Base-by-base conservation (phyloP, 2,888 invertebrate species). In the Leptinotarsa haldemani region DNA sequence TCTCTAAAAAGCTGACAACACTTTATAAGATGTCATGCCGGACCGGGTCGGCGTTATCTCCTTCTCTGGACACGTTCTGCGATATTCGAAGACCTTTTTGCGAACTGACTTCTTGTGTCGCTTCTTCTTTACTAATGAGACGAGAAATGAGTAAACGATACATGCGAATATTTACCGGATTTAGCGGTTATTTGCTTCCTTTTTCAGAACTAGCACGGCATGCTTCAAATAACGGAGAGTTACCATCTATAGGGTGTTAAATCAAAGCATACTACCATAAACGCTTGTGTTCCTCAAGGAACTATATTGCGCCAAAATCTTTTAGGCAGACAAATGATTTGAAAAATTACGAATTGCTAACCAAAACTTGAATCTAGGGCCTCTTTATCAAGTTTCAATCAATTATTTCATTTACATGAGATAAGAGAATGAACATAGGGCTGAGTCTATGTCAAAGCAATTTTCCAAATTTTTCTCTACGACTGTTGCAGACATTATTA, bases 21-120 rank as follows among this genome's bases (percentile, higher is more conserved):
- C 82, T 82, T 82, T 82, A 82, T 81, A 82, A 80, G 82, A 82
- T 82, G 82, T 81, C 82, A 80, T 47, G 56, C 80, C 77, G 80
- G 79, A 75, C 73, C 80, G 74, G 76, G 73, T 73, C 69, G 69
- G 77, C 77, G 77, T 79, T 79, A 78, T 80, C 78, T 81, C 75
- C 74, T 77, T 79, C 76, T 74, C 73, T 71, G 77, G 79, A 77
- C 79, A 79, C 79, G 80, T 80, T 61, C 16, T 61, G 61, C 25
- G 61, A 61, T 61, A 30, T 61, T 74, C 78, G 74, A 71, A 68
- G 67, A 67, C 71, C 74, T 81, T 76, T 81, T 74, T 68, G 68
- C 74, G 63, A 67, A 68, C 58, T 52, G 70, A 53, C 73, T 77
- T 79, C 76, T 77, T 78, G 77, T 67, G 64, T 61, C 69, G 75